phyloP scores from a whole-genome alignment of 2,888 invertebrate species.

The Drosophila pegasa region DNA sequence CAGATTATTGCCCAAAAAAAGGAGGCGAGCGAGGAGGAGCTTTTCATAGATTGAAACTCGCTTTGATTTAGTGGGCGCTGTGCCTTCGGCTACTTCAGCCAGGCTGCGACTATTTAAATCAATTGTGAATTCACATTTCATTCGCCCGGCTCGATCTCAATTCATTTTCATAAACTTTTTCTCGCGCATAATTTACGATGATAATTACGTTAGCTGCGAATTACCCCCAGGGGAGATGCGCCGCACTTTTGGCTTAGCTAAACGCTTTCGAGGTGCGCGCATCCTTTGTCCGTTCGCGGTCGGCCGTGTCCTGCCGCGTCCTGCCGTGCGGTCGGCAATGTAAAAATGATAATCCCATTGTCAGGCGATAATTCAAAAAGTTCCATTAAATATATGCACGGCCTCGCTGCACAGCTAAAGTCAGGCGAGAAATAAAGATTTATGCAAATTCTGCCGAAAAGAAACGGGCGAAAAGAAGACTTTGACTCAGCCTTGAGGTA shows the following conservation, averaged over 20 bases:
- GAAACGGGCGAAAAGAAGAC: conserved; percentile 31
- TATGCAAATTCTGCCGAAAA: conserved; percentile 67
- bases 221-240: conserved; percentile 80
- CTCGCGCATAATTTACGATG: conserved; percentile 80
- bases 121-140: conserved; percentile 76
- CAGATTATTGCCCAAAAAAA: conserved; percentile 72
- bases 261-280: conserved; percentile 17
- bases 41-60: conserved; percentile 51
- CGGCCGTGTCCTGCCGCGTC: conserved; percentile 37
- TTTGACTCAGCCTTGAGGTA: conserved; percentile 35
- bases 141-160: conserved; percentile 70
- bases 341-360: conserved; percentile 85
- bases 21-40: background rate
- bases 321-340: conserved; percentile 67
- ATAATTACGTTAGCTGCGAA: conserved; percentile 82
- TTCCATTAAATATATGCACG: conserved; percentile 59
- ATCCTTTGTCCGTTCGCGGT: conserved; percentile 12
- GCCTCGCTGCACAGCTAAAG: conserved; percentile 27
- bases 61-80: conserved; percentile 62
- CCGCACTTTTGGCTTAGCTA: conserved; percentile 49
- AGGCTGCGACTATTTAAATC: conserved; percentile 71
- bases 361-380: conserved; percentile 84
- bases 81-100: background rate
- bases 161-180: conserved; percentile 82
- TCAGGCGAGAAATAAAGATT: conserved; percentile 73